phyloP scores from a whole-genome alignment of 1,140 invertebrate genomes.

The Hycleus cichorii region DNA sequence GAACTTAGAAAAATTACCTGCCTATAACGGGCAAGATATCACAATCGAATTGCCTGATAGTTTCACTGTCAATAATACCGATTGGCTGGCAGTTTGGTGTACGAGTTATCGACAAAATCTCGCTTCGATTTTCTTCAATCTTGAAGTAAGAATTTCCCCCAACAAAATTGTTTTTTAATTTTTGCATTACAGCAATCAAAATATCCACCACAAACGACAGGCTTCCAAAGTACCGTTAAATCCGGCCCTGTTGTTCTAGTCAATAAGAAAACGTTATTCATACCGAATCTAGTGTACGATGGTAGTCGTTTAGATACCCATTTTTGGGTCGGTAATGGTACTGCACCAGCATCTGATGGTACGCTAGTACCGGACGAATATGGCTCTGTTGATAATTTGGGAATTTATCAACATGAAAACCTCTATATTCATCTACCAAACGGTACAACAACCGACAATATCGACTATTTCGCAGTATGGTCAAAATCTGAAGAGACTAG shows the following conservation, averaged over 20 bases:
- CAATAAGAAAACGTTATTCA: constrained; percentile 21
- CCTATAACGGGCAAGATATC: constrained; percentile 77
- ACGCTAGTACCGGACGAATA: constrained; percentile 48
- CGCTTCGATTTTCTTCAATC: too few species aligned
- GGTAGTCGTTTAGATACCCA: constrained; percentile 12
- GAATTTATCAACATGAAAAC: constrained; percentile 51
- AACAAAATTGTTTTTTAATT: neutral
- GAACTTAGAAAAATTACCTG: constrained; percentile 36
- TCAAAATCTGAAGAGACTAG: constrained; percentile 72
- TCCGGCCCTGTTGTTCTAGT: constrained; percentile 31
- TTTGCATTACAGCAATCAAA: neutral
- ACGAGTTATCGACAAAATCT: constrained; percentile 40
- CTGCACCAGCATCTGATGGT: constrained; percentile 33
- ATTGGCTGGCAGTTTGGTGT: constrained; percentile 81
- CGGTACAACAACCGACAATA: constrained; percentile 76
- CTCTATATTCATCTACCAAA: constrained; percentile 75
- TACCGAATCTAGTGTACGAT: constrained; percentile 23
- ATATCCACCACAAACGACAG: neutral
- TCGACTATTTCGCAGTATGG: constrained; percentile 82
- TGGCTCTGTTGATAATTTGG: constrained; percentile 31
- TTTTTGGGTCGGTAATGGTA: constrained; percentile 24
- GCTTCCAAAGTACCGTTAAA: constrained; percentile 9
- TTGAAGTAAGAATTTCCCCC: too few species aligned
- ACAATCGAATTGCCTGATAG: constrained; percentile 72
- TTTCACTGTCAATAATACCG: constrained; percentile 76